Evolutionary conservation across 2,113 vertebrate genomes (phyloP), one percentile per base, ranked within the genome.

Genomic region (Rhipidura dahli): DNA sequence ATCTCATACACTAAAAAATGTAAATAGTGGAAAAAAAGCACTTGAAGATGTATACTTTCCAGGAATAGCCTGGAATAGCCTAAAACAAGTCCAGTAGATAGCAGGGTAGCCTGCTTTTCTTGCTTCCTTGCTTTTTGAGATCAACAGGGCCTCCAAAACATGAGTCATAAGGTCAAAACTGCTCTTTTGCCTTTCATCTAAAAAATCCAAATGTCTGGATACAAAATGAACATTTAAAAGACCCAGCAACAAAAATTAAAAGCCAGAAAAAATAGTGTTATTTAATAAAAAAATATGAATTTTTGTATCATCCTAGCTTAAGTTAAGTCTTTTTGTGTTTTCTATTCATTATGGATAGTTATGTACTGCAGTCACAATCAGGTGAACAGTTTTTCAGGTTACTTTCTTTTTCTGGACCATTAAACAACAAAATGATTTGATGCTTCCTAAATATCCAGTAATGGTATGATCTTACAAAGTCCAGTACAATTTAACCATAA

Each of bases 201-300:
- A 85, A 79, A 64, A 56, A 8, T 13, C 45, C 21, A 30, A n/a
- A 30, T 8, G 35, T 37, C 20, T 59, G 19, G 7, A 40, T 54
- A 56, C 4, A 65, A 57, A 59, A 13, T 11, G 33, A 57, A 35
- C 11, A 16, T 56, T 78, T 40, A 4, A 51, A 86, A 72, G 26
- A 30, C 5, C 1, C 9, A 35, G 33, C 5, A 65, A 19, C 6
- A 66, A 22, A 6, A 42, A 50, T 5, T 31, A 69, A 50, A 54
- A 7, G 0, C 0, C 12, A 22, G 13, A 1, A 1, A 30, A 50
- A 24, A 54, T 7, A 14, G 8, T 5, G 3, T 61, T 21, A 13
- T 81, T 70, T 47, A 15, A 2, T 13, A 23, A 23, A 56, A 18
- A 66, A 82, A 23, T 37, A 17, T 6, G 37, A 44, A 11, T 7